Conservation (phyloP, 37 sponge, comb jelly and placozoan genomes). For the Eunapius fragilis region DNA sequence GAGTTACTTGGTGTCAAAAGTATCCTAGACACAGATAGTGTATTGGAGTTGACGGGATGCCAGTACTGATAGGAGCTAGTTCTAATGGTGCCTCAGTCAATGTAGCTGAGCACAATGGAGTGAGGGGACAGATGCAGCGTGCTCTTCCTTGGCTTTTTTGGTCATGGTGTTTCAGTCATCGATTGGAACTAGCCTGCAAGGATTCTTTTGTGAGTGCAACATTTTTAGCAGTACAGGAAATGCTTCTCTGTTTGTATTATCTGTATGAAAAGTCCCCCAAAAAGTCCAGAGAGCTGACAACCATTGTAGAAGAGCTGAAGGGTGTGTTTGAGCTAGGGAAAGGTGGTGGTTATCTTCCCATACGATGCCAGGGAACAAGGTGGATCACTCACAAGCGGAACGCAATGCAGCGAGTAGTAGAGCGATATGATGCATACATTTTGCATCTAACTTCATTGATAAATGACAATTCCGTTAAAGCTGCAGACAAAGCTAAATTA, state of each 20-base stretch:
- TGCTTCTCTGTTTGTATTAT: slow-evolving; percentile 18
- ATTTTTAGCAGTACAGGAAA: background rate
- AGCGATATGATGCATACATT: slow-evolving; percentile 26
- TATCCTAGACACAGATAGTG: background rate
- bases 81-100: background rate
- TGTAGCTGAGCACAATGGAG: slow-evolving; percentile 10
- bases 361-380: slow-evolving; percentile 28
- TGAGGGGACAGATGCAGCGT: slow-evolving; percentile 20
- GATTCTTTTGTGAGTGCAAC: slow-evolving; percentile 13
- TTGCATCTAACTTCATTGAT: slow-evolving; percentile 5
- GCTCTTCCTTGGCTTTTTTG: slow-evolving; percentile 33
- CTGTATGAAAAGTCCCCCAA: slow-evolving; percentile 29
- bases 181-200: slow-evolving; percentile 23
- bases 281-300: slow-evolving; percentile 8
- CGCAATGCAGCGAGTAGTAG: slow-evolving; percentile 11
- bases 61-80: background rate
- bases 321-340: slow-evolving; percentile 8
- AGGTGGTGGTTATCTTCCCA: slow-evolving; percentile 13
- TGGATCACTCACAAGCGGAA: slow-evolving; percentile 20
- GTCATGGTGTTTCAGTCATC: slow-evolving; percentile 19
- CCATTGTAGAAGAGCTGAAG: slow-evolving; percentile 14
- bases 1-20: slow-evolving; percentile 1
- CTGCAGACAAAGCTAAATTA: background rate
- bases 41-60: background rate
- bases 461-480: background rate